Conservation (phyloP, 2,113 vertebrate genomes). For the Onychorhynchus coronatus region DNA sequence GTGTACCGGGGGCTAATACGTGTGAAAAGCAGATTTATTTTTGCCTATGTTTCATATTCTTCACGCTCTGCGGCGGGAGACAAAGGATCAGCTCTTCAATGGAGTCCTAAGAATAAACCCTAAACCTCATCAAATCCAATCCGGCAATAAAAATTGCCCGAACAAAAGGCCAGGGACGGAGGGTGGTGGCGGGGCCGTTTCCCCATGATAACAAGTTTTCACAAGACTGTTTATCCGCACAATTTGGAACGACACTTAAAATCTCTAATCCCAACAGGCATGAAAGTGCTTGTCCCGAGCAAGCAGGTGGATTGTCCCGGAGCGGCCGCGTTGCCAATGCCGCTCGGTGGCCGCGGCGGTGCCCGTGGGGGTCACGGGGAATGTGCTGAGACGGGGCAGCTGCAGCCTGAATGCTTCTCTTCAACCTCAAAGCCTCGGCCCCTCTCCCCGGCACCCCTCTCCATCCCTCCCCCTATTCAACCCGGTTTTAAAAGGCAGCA, state of each 20-base stretch:
- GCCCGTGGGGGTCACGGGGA: conserved; percentile 59
- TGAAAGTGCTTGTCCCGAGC: conserved; percentile 79
- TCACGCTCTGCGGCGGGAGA: conserved; percentile 53
- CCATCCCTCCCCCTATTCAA: conserved; percentile 62
- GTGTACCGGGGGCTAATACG: conserved; percentile 75
- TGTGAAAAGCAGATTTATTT: conserved; percentile 86
- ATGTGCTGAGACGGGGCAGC: conserved; percentile 69
- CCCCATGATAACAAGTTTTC: conserved; percentile 85
- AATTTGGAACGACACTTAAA: conserved; percentile 77
- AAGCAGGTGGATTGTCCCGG: conserved; percentile 69
- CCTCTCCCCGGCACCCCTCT: background rate
- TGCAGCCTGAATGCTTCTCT: conserved; percentile 65
- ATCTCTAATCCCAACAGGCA: conserved; percentile 87
- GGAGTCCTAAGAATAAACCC: conserved; percentile 86
- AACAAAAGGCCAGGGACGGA: conserved; percentile 79
- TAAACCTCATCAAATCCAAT: conserved; percentile 90
- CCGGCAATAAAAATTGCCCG: conserved; percentile 85
- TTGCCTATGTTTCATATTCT: conserved; percentile 80
- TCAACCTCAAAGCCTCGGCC: conserved; percentile 51
- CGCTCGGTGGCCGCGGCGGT: conserved; percentile 54
- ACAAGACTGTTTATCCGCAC: conserved; percentile 82
- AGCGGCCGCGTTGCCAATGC: conserved; percentile 37
- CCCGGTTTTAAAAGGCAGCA: conserved; percentile 38
- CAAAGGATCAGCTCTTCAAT: conserved; percentile 88
- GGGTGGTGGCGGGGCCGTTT: conserved; percentile 68